Percentiles rank a stretch among this genome's conserved stretches.
Conservation (phyloP, 2,797 vertebrate genomes). For the Taenioides sp. region DNA sequence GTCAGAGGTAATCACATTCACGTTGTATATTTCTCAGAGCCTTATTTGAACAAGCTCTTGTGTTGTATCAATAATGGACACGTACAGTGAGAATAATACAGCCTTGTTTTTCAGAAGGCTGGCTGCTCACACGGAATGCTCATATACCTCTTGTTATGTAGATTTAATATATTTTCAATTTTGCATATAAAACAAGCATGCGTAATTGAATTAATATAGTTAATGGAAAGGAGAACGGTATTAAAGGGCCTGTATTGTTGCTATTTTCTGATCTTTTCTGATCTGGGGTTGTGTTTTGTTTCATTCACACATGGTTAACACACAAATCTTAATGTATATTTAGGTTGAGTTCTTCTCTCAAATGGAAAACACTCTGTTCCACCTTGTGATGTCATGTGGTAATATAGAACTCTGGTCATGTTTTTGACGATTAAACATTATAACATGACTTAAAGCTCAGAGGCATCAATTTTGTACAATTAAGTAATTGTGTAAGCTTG, state of each 20-base stretch:
- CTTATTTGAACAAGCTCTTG: conserved; percentile 24
- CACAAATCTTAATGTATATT: too few species aligned
- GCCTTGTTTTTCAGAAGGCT: background rate
- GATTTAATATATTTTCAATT: background rate
- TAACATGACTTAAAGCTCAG: too few species aligned
- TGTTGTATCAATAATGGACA: conserved; percentile 46
- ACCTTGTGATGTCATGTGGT: too few species aligned
- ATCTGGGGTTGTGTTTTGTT: too few species aligned
- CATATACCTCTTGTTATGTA: background rate
- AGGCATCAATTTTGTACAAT: too few species aligned
- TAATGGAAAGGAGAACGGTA: background rate
- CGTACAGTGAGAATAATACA: conserved; percentile 17
- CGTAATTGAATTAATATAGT: background rate
- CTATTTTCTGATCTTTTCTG: too few species aligned
- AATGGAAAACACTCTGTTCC: too few species aligned
- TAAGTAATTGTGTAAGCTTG: background rate
- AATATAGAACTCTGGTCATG: too few species aligned
- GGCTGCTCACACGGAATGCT: background rate
- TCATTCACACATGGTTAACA: too few species aligned
- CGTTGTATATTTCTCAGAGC: conserved; percentile 41
- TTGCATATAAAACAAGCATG: background rate
- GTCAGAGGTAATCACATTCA: conserved; percentile 57
- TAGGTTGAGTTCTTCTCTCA: too few species aligned
- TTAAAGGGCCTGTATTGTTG: background rate
- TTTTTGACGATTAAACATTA: too few species aligned